A percentile compares a stretch with the other conserved stretches of the same genome.
Conservation (phyloP, 1,140 invertebrate species). For the Hydropsyche tenuis region DNA sequence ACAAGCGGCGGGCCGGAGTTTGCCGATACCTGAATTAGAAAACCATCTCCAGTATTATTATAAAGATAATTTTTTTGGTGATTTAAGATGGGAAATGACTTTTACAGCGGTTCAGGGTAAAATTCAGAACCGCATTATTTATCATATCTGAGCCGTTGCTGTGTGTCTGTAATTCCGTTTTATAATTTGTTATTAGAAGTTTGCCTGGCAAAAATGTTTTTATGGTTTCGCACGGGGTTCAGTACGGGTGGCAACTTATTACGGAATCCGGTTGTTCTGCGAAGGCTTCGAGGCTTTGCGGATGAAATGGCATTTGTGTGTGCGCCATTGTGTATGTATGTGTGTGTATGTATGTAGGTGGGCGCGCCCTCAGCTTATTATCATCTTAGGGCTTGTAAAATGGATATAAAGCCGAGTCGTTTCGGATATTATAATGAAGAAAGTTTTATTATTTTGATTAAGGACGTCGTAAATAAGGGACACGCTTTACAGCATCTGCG, state of each 20-base stretch:
- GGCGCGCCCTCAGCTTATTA: conserved; percentile 39
- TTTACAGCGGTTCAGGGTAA: no score
- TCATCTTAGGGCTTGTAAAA: conserved; percentile 36
- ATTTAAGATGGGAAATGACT: no score
- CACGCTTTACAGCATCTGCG: conserved; percentile 23
- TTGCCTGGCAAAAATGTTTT: neutral
- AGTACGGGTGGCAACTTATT: conserved; percentile 1
- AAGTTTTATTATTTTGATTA: conserved; percentile 47
- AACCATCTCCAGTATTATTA: no score
- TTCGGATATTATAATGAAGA: conserved; percentile 44
- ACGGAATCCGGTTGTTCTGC: neutral
- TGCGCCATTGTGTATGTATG: neutral
- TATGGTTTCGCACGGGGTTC: conserved; percentile 3
- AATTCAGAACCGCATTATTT: neutral
- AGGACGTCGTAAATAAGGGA: conserved; percentile 32
- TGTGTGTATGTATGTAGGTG: conserved; percentile 4
- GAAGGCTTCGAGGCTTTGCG: neutral
- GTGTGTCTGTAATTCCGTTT: no score
- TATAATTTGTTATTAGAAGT: no score
- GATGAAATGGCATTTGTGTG: neutral
- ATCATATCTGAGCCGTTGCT: no score
- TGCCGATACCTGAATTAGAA: no score
- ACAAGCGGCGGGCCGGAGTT: no score
- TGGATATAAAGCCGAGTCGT: conserved; percentile 41
- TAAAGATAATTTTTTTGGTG: no score